phyloP scores from a whole-genome alignment of 1,140 invertebrate genomes.

The Dendrolimus kikuchii region DNA sequence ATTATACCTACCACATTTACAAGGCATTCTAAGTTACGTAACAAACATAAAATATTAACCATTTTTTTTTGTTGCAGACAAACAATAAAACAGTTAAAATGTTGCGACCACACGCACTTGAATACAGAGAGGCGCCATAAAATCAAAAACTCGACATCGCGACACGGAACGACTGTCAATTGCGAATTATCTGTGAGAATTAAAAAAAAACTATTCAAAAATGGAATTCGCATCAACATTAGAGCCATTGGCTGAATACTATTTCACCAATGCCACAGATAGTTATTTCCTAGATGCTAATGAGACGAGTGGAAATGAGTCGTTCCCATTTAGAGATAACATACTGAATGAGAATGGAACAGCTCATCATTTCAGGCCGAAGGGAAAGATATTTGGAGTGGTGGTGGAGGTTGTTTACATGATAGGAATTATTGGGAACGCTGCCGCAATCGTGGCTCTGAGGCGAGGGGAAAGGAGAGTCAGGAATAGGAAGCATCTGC shows the following conservation, averaged over 20 bases:
- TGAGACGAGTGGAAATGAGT: conserved; percentile 1
- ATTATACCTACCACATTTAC: too few relatives aligned
- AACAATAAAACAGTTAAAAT: too few relatives aligned
- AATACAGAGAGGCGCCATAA: too few relatives aligned
- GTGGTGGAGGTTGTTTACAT: conserved; percentile 50
- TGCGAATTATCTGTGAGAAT: conserved; percentile 8
- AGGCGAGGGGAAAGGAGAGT: conserved; percentile 72
- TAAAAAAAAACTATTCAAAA: conserved; percentile 2
- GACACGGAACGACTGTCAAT: conserved; percentile 10
- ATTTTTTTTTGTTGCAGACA: too few relatives aligned
- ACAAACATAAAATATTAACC: too few relatives aligned
- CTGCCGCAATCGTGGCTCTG: conserved; percentile 51
- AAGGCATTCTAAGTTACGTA: too few relatives aligned
- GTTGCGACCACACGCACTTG: too few relatives aligned
- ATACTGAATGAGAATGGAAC: not conserved
- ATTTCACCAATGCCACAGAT: not conserved
- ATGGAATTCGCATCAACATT: conserved; percentile 6
- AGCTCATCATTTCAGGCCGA: not conserved
- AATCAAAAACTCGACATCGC: conserved; percentile 7
- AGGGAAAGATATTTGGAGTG: conserved; percentile 6
- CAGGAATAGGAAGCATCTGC: conserved; percentile 84
- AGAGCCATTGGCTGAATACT: not conserved
- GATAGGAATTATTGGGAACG: conserved; percentile 60
- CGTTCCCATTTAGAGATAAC: too few relatives aligned
- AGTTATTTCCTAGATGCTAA: not conserved